These are phyloP conservation scores for Ardeotis arabs DNA, from an alignment of 2,113 vertebrate genomes.

Conservation along the genomic window DNA sequence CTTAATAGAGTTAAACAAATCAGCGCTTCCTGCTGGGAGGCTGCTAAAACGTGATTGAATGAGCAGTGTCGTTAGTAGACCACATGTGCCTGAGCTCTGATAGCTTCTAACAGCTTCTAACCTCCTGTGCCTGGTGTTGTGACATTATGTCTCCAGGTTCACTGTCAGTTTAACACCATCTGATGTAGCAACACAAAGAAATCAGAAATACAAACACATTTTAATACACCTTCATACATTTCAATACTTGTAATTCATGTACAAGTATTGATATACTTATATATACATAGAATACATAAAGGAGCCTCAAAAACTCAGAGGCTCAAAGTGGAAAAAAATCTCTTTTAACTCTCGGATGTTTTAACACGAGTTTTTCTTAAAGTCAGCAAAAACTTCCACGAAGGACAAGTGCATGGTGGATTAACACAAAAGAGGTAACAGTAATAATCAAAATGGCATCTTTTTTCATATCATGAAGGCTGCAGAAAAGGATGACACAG, in stretches of 20 bases:
- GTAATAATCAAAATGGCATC: neutral
- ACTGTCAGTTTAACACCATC: constrained; percentile 7
- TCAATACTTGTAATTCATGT: neutral
- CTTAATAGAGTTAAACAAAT: constrained; percentile 77
- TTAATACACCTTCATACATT: accelerated
- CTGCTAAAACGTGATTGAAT: constrained; percentile 32
- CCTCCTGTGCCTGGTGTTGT: neutral
- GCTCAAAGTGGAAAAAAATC: neutral
- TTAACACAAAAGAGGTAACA: neutral
- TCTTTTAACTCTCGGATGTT: neutral
- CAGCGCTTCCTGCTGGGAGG: constrained; percentile 58
- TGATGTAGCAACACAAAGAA: neutral
- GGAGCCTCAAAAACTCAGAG: neutral
- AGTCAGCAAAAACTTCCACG: neutral
- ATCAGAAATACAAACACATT: neutral
- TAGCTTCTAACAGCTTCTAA: constrained; percentile 14
- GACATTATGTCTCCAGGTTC: constrained; percentile 42
- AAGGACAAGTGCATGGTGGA: neutral
- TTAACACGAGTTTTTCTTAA: neutral
- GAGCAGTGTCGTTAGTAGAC: constrained; percentile 32
- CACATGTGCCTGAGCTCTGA: constrained; percentile 50
- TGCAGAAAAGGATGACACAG: neutral
- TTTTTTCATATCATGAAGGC: neutral
- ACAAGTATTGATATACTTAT: no score
- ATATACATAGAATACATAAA: neutral